A percentile compares a stretch with the other conserved stretches of the same genome.
phyloP scores from a whole-genome alignment of 2,113 vertebrate genomes.

The Acinonyx jubatus region DNA sequence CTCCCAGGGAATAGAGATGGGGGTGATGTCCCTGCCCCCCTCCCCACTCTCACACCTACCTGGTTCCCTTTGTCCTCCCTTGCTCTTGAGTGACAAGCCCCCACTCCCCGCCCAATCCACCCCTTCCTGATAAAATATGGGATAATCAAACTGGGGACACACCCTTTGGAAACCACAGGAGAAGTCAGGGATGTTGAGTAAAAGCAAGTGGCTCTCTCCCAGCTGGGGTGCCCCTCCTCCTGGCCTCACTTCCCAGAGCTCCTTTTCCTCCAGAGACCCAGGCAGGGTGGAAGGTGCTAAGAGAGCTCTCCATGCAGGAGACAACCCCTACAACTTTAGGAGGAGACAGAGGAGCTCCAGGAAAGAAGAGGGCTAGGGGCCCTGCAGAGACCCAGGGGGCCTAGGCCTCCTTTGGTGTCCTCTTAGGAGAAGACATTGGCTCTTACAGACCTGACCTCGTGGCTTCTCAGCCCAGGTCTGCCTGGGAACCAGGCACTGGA shows the following conservation, averaged over 20 bases:
- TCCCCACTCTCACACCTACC: background rate
- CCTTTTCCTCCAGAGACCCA: background rate
- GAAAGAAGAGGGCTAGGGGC: background rate
- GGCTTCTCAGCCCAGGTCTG: background rate
- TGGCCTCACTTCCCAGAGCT: background rate
- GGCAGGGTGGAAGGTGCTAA: background rate
- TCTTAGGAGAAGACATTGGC: background rate
- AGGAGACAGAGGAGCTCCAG: background rate
- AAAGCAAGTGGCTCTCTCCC: background rate
- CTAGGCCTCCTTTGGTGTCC: background rate
- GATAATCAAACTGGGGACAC: background rate
- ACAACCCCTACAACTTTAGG: background rate
- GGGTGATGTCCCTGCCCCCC: background rate
- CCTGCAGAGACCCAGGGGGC: background rate
- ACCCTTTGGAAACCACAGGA: background rate
- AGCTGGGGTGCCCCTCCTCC: background rate
- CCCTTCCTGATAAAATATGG: background rate
- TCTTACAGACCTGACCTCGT: background rate
- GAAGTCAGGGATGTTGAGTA: background rate
- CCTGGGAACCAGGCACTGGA: background rate
- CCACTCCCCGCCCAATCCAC: no score
- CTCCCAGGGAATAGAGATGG: background rate
- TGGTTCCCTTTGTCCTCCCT: background rate
- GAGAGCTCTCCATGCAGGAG: background rate
- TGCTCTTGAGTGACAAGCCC: background rate